These are phyloP conservation scores for Canis aureus DNA, from an alignment of 2,113 vertebrate genomes.

Conservation along the genomic window DNA sequence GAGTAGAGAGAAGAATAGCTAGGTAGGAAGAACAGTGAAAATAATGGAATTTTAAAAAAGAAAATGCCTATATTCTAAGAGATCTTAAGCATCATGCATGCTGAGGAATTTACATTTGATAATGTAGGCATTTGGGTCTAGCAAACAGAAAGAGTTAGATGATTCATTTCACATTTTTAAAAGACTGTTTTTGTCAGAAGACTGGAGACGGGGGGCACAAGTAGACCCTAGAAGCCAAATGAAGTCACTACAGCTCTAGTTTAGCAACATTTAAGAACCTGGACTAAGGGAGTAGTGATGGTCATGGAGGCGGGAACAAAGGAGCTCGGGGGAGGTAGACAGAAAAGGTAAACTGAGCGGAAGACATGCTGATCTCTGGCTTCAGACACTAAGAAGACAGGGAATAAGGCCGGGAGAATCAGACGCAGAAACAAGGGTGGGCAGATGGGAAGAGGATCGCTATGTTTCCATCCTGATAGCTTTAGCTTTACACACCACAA, in stretches of 20 bases:
- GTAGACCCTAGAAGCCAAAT: not conserved
- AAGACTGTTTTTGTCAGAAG: slow-evolving; percentile 32
- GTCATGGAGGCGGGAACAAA: not conserved
- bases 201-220: not conserved
- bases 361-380: not conserved
- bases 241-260: not conserved
- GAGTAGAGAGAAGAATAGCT: not conserved
- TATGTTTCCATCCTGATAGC: not conserved
- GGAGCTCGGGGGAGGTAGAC: not conserved
- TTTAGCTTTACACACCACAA: slow-evolving; percentile 33
- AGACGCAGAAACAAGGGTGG: not conserved
- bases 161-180: slow-evolving; percentile 20
- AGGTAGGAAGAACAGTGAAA: not conserved
- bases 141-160: slow-evolving; percentile 17
- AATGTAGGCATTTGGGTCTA: not conserved
- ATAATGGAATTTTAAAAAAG: not conserved
- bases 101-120: not conserved
- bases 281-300: not conserved
- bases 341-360: not conserved
- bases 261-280: slow-evolving; percentile 5
- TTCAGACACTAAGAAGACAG: not conserved
- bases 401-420: not conserved
- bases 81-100: not conserved
- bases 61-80: slow-evolving; percentile 49
- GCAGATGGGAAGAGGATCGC: not conserved